phyloP scores from a whole-genome alignment of 2,888 invertebrate genomes.

The Parnassius orleans region DNA sequence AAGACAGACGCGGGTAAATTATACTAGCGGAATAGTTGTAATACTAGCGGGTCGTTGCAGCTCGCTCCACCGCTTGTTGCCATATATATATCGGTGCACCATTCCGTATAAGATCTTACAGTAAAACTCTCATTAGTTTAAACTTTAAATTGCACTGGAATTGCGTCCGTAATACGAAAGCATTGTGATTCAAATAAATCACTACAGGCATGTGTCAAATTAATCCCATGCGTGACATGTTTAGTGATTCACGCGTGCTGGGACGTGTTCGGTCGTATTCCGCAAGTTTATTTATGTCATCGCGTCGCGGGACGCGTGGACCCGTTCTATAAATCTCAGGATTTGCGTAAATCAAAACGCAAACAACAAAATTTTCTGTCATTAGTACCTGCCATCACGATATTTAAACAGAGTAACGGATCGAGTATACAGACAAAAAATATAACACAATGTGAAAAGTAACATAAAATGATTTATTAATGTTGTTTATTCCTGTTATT shows the following conservation, averaged over 20 bases:
- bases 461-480: too few species aligned
- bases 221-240: slow-evolving; percentile 50
- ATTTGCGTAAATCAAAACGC: slow-evolving; percentile 34
- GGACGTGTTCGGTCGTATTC: slow-evolving; percentile 50
- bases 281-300: slow-evolving; percentile 55
- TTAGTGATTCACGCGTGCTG: slow-evolving; percentile 32
- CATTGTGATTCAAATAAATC: slow-evolving; percentile 32
- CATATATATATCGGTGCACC: too few species aligned
- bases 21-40: too few species aligned
- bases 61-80: too few species aligned
- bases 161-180: slow-evolving; percentile 23
- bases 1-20: too few species aligned
- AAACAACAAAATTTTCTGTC: slow-evolving; percentile 23
- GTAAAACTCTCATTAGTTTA: too few species aligned
- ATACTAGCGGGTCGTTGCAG: too few species aligned
- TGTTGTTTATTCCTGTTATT: too few species aligned
- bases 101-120: too few species aligned
- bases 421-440: too few species aligned
- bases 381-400: slow-evolving; percentile 21
- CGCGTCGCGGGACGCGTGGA: slow-evolving; percentile 46
- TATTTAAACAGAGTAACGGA: too few species aligned
- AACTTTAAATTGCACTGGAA: slow-evolving; percentile 14
- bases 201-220: slow-evolving; percentile 51
- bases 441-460: too few species aligned
- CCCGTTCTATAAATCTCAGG: slow-evolving; percentile 41